Base-by-base conservation (phyloP, 2,113 vertebrate genomes). In the Morone saxatilis region DNA sequence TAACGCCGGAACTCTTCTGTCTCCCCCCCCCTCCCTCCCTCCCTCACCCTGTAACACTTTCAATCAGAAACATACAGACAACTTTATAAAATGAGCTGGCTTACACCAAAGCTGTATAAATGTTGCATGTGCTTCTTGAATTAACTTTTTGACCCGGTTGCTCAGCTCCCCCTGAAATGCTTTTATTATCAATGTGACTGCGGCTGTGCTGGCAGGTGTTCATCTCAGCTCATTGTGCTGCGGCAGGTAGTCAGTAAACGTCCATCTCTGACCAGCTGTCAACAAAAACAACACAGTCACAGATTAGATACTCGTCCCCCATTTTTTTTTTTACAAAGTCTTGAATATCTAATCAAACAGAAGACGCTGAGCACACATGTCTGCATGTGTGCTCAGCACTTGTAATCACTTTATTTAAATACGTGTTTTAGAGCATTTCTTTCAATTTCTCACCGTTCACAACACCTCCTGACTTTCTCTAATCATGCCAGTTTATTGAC, bases 1-100 rank as follows among this genome's bases (percentile, higher is more conserved):
- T 91, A 91, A 78, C 43, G 12, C 77, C 41, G 84, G 89, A 90
- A 88, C 85, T 90, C 81, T 81, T n/a, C 80, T 25, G 38, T 38
- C 81, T n/a, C 54, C 68, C 57, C 60, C 4, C 8, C 31, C 0
- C 38, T 19, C 41, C 7, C 3, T 51, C 45, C 11, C 31, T 31
- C 31, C 31, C 45, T 41, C 60, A 10, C 48, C 17, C 48, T 31
- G 2, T 31, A 31, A 31, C 31, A 2, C 31, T 4, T 31, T 31
- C 3, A 31, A 31, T 31, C 31, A 31, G 31, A 31, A 31, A 31
- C 31, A 31, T 31, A 31, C 31, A 31, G 31, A 31, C 31, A 31
- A 31, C 31, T 31, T 25, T 31, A 4, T 31, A 31, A 31, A 31
- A 31, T 31, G 2, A 31, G 31, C 31, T 31, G 31, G 31, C 31